Evolutionary conservation across 2,888 invertebrate species (phyloP).

Genomic region (Thera obeliscata): DNA sequence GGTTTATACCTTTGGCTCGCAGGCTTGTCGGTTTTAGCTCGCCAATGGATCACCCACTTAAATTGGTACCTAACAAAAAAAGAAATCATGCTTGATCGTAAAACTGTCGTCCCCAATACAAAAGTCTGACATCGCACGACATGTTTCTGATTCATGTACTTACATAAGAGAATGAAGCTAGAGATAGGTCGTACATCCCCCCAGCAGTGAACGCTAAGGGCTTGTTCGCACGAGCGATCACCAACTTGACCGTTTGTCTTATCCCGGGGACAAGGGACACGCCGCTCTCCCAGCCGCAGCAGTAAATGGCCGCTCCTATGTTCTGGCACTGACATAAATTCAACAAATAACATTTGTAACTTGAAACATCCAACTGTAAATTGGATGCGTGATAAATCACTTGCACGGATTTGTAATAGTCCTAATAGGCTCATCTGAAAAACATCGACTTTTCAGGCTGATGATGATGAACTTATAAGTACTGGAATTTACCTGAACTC

Average conservation of each 20-base stretch:
- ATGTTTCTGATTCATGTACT: slow-evolving; percentile 38
- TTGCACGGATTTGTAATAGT: too few relatives aligned
- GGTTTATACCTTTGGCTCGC: too few relatives aligned
- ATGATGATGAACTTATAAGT: too few relatives aligned
- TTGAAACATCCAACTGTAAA: neutral
- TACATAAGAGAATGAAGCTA: slow-evolving; percentile 67
- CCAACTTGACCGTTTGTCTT: slow-evolving; percentile 58
- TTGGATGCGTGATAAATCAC: too few relatives aligned
- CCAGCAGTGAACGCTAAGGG: slow-evolving; percentile 70
- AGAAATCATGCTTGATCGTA: neutral
- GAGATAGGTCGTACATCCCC: slow-evolving; percentile 72
- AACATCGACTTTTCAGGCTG: too few relatives aligned
- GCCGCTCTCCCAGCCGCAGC: slow-evolving; percentile 72
- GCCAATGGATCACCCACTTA: too few relatives aligned
- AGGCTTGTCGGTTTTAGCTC: too few relatives aligned
- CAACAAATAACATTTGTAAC: slow-evolving; percentile 10
- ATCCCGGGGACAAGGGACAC: slow-evolving; percentile 59
- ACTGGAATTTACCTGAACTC: slow-evolving; percentile 58
- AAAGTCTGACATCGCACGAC: neutral
- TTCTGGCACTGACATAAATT: slow-evolving; percentile 55
- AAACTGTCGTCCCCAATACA: too few relatives aligned
- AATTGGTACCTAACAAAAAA: too few relatives aligned
- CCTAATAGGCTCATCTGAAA: too few relatives aligned
- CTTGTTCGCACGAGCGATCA: slow-evolving; percentile 64
- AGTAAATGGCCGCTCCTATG: slow-evolving; percentile 66